phyloP scores from a whole-genome alignment of 2,113 vertebrate species.

The Hassar affinis region DNA sequence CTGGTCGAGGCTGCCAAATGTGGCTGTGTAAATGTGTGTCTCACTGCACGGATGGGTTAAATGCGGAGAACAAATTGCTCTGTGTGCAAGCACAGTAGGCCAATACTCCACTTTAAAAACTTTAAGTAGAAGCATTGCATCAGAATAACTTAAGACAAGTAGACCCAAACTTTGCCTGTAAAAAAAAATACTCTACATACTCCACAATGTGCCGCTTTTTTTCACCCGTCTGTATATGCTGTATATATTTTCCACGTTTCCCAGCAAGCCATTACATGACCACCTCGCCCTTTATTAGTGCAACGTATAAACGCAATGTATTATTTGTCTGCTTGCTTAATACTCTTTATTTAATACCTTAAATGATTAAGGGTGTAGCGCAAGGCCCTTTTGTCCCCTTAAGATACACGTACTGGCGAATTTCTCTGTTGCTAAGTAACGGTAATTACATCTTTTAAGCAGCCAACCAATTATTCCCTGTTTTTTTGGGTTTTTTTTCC shows the following conservation, averaged over 20 bases:
- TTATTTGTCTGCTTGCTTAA: conserved; percentile 45
- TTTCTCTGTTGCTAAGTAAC: conserved; percentile 58
- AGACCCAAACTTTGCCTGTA: too few relatives aligned
- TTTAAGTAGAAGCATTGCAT: too few relatives aligned
- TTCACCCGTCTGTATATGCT: neutral
- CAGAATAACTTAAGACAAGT: neutral
- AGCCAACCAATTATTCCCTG: conserved; percentile 54
- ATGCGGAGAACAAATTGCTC: too few relatives aligned
- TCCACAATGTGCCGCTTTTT: too few relatives aligned
- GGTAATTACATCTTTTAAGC: conserved; percentile 54
- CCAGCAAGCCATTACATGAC: neutral
- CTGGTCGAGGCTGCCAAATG: too few relatives aligned
- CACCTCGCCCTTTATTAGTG: conserved; percentile 15
- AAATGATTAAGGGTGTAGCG: conserved; percentile 44
- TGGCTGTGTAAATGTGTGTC: too few relatives aligned
- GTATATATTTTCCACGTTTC: neutral
- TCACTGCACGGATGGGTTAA: too few relatives aligned
- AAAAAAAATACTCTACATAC: too few relatives aligned
- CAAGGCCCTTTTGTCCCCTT: conserved; percentile 44
- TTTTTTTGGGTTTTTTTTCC: conserved; percentile 5
- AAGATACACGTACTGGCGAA: conserved; percentile 47
- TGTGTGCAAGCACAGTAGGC: too few relatives aligned
- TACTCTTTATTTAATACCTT: conserved; percentile 23
- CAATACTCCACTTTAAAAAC: too few relatives aligned
- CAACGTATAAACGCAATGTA: conserved; percentile 32